Evolutionary conservation across 2,888 invertebrate species (phyloP), one percentile per base, ranked within the genome.

Genomic region (Hydriomena furcata): DNA sequence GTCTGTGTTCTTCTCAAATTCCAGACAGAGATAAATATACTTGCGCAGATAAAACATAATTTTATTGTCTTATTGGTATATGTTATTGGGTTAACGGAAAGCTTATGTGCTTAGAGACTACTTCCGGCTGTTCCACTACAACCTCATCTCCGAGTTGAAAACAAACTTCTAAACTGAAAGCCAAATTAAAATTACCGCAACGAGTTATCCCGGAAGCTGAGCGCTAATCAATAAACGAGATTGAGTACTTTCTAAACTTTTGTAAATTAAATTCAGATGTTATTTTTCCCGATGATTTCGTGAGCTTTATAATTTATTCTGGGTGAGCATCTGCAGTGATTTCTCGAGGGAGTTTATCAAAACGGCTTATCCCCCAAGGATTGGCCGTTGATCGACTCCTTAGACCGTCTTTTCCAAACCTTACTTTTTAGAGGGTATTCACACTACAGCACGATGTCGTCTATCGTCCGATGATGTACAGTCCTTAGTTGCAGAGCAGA

Each of bases 301-400:
- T 36, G 32, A 42, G 35, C 27, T 55, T 48, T 40, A 52, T 60
- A 62, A 63, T 59, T 55, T 62, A 60, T 62, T 60, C 55, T 51
- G 47, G 31, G 52, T 24, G 23, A 47, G 50, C 45, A 53, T 44
- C 44, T 43, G 49, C 52, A 45, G 47, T 53, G 60, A 62, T 63
- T 65, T 62, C 63, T 63, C 65, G 36, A 12, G 58, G 52, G 60
- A 24, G 13, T 21, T n/a, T n/a, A n/a, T n/a, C n/a, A n/a, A n/a
- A n/a, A n/a, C n/a, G n/a, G n/a, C n/a, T n/a, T n/a, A n/a, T n/a
- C n/a, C n/a, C n/a, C n/a, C n/a, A 10, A 2, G 25, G 24, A 13
- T 43, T 11, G 40, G 50, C 8, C 27, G 30, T 27, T 21, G 41
- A 42, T 41, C 46, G 46, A 42, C 31, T 36, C 11, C n/a, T n/a